A percentile compares a stretch with the other conserved stretches of the same genome.
These are phyloP conservation scores for Mohoua ochrocephala DNA, from an alignment of 2,113 vertebrate genomes.

Conservation along the genomic window DNA sequence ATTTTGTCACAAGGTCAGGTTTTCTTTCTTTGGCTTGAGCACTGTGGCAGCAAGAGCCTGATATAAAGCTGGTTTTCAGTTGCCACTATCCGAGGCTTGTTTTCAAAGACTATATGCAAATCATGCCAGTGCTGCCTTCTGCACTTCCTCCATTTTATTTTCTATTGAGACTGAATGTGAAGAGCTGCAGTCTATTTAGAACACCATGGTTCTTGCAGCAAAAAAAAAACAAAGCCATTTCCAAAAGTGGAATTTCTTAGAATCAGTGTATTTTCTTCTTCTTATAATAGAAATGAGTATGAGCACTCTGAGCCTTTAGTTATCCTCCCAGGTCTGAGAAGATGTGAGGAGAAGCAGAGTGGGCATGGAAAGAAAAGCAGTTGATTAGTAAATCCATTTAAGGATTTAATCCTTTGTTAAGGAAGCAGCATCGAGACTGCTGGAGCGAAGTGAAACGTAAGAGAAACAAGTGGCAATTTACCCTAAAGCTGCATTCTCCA, in stretches of 20 bases:
- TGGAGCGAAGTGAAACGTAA: not conserved
- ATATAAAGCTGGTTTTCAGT: not conserved
- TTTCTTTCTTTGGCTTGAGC: not conserved
- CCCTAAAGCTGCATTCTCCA: not conserved
- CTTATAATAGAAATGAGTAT: not conserved
- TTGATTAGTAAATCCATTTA: not conserved
- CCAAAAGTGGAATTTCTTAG: not conserved
- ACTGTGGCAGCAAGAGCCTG: not conserved
- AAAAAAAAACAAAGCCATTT: slow-evolving; percentile 13
- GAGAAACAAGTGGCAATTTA: not conserved
- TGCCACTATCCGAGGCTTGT: not conserved
- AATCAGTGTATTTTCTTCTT: not conserved
- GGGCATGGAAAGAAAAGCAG: not conserved
- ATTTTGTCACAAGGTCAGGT: not conserved
- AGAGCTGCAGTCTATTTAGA: slow-evolving; percentile 24
- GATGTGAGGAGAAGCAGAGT: not conserved
- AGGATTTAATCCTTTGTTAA: not conserved
- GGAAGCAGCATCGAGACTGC: not conserved
- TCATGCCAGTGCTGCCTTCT: slow-evolving; percentile 2
- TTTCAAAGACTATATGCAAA: slow-evolving; percentile 10
- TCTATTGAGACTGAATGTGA: not conserved
- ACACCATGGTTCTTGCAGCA: not conserved
- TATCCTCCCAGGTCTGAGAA: not conserved
- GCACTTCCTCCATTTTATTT: slow-evolving; percentile 41
- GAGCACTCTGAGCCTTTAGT: not conserved